Conservation (phyloP, 2,113 vertebrate species). For the Peromyscus leucopus region DNA sequence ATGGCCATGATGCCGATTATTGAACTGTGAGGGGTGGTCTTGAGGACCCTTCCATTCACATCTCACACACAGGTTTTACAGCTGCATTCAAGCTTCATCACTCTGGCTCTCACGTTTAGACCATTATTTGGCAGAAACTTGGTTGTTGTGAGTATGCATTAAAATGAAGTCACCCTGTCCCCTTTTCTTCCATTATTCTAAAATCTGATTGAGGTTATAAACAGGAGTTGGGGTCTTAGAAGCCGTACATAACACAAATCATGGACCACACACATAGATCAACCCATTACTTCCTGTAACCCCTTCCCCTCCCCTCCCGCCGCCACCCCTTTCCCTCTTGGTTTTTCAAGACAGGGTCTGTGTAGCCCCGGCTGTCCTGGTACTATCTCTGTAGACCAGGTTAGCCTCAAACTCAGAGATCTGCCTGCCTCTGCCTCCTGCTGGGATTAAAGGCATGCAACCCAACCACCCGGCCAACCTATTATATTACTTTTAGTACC, state of each 20-base stretch:
- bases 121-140: not conserved
- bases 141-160: not conserved
- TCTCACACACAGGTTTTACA: not conserved
- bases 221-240: not conserved
- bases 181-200: not conserved
- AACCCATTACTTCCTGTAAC: not conserved
- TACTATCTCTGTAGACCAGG: not conserved
- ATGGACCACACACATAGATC: not conserved
- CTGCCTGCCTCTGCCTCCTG: not conserved
- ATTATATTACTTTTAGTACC: slow-evolving; percentile 87
- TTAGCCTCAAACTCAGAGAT: not conserved
- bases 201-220: not conserved
- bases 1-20: not conserved
- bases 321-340: not conserved
- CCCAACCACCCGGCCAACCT: not conserved
- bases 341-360: not conserved
- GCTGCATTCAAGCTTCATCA: not conserved
- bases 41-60: not conserved
- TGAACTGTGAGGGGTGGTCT: not conserved
- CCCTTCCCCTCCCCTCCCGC: too few relatives aligned
- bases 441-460: not conserved
- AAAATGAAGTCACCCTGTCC: not conserved
- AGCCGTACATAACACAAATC: not conserved
- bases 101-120: not conserved
- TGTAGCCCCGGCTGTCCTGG: not conserved